Evolutionary conservation across 2,113 vertebrate genomes (phyloP), one percentile per base, ranked within the genome.

Genomic region (Pollachius pollachius): DNA sequence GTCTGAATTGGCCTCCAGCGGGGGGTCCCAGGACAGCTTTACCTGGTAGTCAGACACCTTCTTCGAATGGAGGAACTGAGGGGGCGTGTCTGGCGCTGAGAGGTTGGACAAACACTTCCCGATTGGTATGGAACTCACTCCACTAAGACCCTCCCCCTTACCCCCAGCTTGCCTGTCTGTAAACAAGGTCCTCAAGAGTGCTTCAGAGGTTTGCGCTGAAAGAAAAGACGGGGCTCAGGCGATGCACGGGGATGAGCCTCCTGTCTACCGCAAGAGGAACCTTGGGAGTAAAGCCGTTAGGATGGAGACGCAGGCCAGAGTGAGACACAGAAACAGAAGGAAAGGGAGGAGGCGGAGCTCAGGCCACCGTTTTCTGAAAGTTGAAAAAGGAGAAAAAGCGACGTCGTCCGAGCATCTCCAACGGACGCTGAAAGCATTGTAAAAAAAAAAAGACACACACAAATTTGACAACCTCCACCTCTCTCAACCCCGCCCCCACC

Each of bases 11-110:
- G 95, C 93, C 88, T 97, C 91, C 64, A 90, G 63, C 0, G 95
- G 95, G 71, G 94, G 93, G 90, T 94, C 85, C 97, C 97, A 98
- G 87, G 95, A 96, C 93, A 98, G 93, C 89, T 93, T 89, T 78
- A 97, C 92, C 69, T 90, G 93, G 89, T 93, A 93, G 92, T 95
- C 95, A 81, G 94, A 96, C 89, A 98, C 91, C 91, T 94, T 95
- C 89, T 89, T 94, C 81, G 95, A 86, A 0, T 73, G 91, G 70
- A 97, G 92, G 52, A 90, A 92, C 89, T 91, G 93, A 71, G 95
- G 95, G 82, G 96, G 93, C 74, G 94, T 95, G 83, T 93, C 94
- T 68, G 97, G 97, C 89, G 92, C 97, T 99, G 87, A 87, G 89
- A 92, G 77, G 84, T 65, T 73, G 78, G 74, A 89, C 70, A 91